Percentiles rank a stretch among this genome's conserved stretches.
phyloP scores from a whole-genome alignment of 2,113 vertebrate genomes.

The Sakesphorus luctuosus region DNA sequence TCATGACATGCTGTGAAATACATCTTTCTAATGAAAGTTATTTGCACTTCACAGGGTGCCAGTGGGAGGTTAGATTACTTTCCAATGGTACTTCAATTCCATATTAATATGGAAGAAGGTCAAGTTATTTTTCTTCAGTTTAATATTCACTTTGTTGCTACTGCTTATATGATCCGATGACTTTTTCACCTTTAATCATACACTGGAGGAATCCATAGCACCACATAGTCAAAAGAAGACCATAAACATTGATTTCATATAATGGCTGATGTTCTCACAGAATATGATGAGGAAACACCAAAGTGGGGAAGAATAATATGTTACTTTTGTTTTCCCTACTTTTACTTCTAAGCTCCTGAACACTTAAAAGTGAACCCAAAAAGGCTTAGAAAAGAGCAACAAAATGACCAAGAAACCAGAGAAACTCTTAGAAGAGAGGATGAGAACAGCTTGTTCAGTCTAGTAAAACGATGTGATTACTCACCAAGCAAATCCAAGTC shows the following conservation, averaged over 20 bases:
- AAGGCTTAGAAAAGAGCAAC: neutral
- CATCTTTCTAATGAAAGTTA: neutral
- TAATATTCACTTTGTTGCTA: neutral
- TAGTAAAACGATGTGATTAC: constrained; percentile 19
- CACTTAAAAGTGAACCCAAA: neutral
- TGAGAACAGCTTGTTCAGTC: neutral
- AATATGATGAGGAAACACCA: neutral
- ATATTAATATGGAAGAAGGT: neutral
- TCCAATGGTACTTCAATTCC: neutral
- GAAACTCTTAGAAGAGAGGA: neutral
- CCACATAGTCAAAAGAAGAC: neutral
- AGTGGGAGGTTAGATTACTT: neutral
- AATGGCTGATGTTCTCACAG: neutral
- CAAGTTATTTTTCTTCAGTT: neutral
- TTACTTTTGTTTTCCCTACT: neutral
- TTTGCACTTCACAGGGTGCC: neutral
- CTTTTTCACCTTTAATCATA: neutral
- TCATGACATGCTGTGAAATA: neutral
- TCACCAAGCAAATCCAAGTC: constrained; percentile 9
- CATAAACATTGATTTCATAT: neutral
- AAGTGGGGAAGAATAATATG: neutral
- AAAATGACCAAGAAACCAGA: neutral
- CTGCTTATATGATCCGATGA: neutral
- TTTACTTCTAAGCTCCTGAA: neutral
- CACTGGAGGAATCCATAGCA: neutral